Evolutionary conservation across 2,797 vertebrate species (phyloP).

Genomic region (Clarias platycephalus): DNA sequence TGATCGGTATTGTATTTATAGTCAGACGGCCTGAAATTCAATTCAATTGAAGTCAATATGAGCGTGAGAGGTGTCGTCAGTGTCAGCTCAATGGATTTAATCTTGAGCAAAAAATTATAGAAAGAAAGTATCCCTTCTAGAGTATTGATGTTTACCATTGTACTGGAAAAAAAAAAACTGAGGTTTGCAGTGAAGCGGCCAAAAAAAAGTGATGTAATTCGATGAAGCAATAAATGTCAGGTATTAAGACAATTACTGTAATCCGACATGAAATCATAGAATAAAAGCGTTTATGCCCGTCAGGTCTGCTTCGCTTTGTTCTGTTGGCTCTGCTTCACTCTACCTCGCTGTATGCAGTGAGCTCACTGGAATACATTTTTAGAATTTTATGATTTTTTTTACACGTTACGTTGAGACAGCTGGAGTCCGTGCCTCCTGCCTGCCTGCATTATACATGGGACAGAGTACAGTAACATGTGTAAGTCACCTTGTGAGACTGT

Average conservation of each 20-base stretch:
- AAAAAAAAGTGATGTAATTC: background rate
- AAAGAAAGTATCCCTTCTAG: background rate
- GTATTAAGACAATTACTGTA: background rate
- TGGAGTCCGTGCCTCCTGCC: constrained; percentile 25
- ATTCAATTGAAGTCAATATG: background rate
- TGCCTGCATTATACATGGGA: constrained; percentile 52
- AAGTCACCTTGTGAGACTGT: constrained; percentile 54
- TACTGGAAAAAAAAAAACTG: background rate
- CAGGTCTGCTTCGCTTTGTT: background rate
- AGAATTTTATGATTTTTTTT: background rate
- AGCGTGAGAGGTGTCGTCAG: background rate
- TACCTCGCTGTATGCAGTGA: background rate
- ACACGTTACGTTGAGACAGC: constrained; percentile 23
- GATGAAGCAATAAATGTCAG: background rate
- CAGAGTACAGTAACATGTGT: constrained; percentile 56
- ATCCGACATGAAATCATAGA: background rate
- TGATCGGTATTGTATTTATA: background rate
- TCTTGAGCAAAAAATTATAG: background rate
- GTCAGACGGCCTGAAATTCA: background rate
- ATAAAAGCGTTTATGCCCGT: background rate
- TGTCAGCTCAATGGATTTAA: background rate
- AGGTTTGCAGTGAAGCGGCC: background rate
- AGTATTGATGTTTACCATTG: background rate
- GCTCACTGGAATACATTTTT: constrained; percentile 25
- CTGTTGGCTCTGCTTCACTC: background rate